These are phyloP conservation scores for Hirundo rustica DNA, from an alignment of 2,797 vertebrate genomes.

Conservation along the genomic window DNA sequence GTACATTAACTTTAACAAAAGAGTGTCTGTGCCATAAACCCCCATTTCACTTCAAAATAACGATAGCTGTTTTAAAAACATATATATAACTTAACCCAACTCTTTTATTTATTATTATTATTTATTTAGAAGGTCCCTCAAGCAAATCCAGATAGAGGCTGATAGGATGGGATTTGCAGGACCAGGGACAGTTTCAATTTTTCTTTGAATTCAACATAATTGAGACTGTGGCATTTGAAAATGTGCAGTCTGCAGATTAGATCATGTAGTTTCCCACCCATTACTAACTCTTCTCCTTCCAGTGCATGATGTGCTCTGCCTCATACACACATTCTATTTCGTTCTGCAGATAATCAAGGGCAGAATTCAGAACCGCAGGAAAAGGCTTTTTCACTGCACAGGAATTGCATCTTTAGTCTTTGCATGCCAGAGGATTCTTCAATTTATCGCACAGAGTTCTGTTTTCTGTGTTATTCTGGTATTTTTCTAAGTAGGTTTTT, in stretches of 20 bases:
- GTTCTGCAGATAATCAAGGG: constrained; percentile 73
- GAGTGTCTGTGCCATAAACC: constrained; percentile 41
- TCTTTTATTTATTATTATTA: constrained; percentile 62
- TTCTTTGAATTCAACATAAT: constrained; percentile 61
- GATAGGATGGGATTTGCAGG: constrained; percentile 52
- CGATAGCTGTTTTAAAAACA: constrained; percentile 32
- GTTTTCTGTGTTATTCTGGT: constrained; percentile 66
- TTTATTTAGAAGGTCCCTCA: constrained; percentile 51
- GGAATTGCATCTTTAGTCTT: constrained; percentile 70
- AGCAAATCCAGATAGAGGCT: constrained; percentile 46
- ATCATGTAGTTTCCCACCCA: constrained; percentile 61
- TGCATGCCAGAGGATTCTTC: constrained; percentile 67
- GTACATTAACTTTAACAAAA: constrained; percentile 71
- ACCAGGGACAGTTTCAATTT: constrained; percentile 51
- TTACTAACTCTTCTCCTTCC: constrained; percentile 48
- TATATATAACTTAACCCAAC: constrained; percentile 44
- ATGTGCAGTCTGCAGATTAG: constrained; percentile 64
- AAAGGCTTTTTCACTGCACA: constrained; percentile 67
- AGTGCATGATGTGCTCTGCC: not conserved
- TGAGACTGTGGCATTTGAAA: constrained; percentile 65
- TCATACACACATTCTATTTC: constrained; percentile 54
- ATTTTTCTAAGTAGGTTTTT: constrained; percentile 66
- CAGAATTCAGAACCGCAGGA: constrained; percentile 71
- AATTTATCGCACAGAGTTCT: constrained; percentile 65
- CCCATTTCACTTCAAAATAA: constrained; percentile 46